Percentiles rank a stretch among this genome's conserved stretches.
Evolutionary conservation across 2,888 invertebrate species (phyloP).

Genomic region (Nomada ferruginata): DNA sequence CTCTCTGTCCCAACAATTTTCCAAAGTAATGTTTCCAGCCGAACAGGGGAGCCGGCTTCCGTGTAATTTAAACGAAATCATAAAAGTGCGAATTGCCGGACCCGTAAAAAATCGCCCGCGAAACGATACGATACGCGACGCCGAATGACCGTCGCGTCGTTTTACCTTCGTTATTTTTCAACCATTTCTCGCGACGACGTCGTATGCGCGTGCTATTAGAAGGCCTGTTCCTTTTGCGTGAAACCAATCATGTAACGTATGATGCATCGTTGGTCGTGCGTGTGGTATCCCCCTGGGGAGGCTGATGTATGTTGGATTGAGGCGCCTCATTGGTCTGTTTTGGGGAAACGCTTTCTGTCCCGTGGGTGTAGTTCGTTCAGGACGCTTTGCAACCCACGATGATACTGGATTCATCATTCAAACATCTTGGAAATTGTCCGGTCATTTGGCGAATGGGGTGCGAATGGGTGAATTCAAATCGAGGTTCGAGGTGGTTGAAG

Average conservation of each 20-base stretch:
- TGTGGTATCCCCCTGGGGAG: background rate
- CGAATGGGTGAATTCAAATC: conserved; percentile 2
- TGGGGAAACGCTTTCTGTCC: conserved; percentile 73
- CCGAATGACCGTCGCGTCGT: conserved; percentile 59
- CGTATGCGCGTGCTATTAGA: conserved; percentile 66
- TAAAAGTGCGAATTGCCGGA: conserved; percentile 55
- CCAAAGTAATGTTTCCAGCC: conserved; percentile 40
- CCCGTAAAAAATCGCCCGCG: conserved; percentile 62
- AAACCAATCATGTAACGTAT: conserved; percentile 71
- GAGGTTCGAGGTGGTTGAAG: conserved; percentile 10
- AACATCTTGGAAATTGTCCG: conserved; percentile 68
- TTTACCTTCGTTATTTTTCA: conserved; percentile 73
- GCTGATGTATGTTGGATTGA: conserved; percentile 63
- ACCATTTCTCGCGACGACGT: conserved; percentile 67
- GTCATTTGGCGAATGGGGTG: conserved; percentile 6
- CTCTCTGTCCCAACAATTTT: conserved; percentile 32
- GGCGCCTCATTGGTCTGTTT: conserved; percentile 73
- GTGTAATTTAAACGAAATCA: conserved; percentile 63
- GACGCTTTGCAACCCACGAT: conserved; percentile 61
- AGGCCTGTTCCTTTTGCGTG: conserved; percentile 63
- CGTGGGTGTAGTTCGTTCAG: conserved; percentile 73
- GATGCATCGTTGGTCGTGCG: conserved; percentile 58
- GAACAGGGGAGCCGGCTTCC: conserved; percentile 25
- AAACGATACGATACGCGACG: conserved; percentile 50
- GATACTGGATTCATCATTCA: conserved; percentile 76